Base-by-base conservation (phyloP, 2,797 vertebrate genomes). In the Trematomus bernacchii region DNA sequence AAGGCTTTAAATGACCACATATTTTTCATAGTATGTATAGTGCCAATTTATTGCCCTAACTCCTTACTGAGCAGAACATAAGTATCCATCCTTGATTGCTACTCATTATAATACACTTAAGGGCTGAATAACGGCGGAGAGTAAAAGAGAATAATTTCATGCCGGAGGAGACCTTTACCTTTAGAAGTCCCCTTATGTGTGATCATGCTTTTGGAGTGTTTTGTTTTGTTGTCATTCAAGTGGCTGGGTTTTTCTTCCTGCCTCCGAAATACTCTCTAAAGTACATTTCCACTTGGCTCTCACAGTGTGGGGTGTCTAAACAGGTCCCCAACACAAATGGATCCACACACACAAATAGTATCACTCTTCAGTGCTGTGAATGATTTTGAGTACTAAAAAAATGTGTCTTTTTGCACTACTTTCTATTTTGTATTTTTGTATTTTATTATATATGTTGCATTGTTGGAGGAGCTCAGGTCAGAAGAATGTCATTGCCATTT, bases 21-120 rank as follows among this genome's bases (percentile, higher is more conserved):
- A 27, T 57, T 71, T 71, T 33, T 44, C 2, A 37, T 37, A 37
- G 73, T 84, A 63, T 77, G 73, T 58, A 57, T 51, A 58, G 69
- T 67, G 51, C 21, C 64, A 14, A 63, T 85, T 80, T 82, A 53
- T 70, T 65, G 50, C 21, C 62, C 52, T 53, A 21, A 78, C 72
- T 77, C 50, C 65, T 78, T 73, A 75, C 57, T 65, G 71, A 80
- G 66, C 30, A 71, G 74, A 85, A 83, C 70, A 71, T 40, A 75
- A 86, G 85, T 76, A 72, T 72, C 53, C 78, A 21, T 73, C 30
- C 58, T 73, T 91, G 90, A 93, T 93, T 91, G 86, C 85, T 79
- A n/a, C 84, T 91, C 86, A 88, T 92, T 87, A 91, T 71, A 79
- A 85, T 79, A 80, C 75, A 87, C 91, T 92, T 84, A 73, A 78